A percentile compares a stretch with the other conserved stretches of the same genome.
phyloP scores from a whole-genome alignment of 92 coral and sea anemone genomes.

The Palythoa heliodiscus region DNA sequence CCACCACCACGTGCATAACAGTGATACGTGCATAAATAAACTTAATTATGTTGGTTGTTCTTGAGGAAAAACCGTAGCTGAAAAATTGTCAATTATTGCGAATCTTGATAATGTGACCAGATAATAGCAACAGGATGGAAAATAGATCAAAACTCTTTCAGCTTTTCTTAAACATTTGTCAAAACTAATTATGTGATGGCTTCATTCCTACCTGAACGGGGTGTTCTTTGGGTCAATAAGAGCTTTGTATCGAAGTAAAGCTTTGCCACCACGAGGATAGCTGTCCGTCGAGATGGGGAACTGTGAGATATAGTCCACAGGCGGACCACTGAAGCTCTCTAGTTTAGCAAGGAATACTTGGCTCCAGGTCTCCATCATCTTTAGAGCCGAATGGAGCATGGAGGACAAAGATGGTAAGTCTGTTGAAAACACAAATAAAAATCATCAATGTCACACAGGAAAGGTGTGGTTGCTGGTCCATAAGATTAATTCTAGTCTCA shows the following conservation, averaged over 20 bases:
- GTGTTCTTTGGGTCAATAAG: constrained; percentile 92
- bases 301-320: constrained; percentile 83
- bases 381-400: constrained; percentile 89
- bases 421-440: constrained; percentile 22
- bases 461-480: no score
- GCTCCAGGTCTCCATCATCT: constrained; percentile 92
- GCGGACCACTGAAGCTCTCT: constrained; percentile 87
- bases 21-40: no score
- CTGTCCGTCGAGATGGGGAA: constrained; percentile 90
- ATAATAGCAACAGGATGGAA: no score
- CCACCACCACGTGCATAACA: no score
- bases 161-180: no score
- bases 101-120: no score
- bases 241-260: constrained; percentile 93
- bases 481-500: no score
- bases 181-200: background rate
- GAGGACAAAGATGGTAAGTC: constrained; percentile 97
- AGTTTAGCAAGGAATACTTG: constrained; percentile 80
- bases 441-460: no score
- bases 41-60: no score
- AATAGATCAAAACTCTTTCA: no score
- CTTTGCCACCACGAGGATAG: constrained; percentile 93
- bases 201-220: constrained; percentile 82
- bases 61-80: no score
- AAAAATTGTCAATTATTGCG: no score